Base-by-base conservation (phyloP, 2,113 vertebrate genomes). In the Perccottus glenii region DNA sequence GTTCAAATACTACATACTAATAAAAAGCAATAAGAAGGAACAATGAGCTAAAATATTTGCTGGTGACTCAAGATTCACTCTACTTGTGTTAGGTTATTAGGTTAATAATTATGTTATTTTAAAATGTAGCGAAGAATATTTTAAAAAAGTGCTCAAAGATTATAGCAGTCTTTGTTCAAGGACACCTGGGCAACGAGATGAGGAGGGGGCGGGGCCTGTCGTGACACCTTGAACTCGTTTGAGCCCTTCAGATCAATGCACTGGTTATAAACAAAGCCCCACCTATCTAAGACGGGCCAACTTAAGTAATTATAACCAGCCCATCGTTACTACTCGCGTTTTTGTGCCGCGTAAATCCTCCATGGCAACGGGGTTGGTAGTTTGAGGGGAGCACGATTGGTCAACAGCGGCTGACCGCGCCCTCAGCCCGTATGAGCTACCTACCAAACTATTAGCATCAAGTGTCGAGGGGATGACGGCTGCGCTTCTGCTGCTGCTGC, bases 331-430 rank as follows among this genome's bases (percentile, higher is more conserved):
- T 36, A 14, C 12, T 55, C 7, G 52, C 35, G 14, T 14, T n/a
- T 16, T 49, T 9, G 42, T 58, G 60, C 70, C 15, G 27, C 38
- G 63, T 75, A 64, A 68, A n/a, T 82, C 67, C 74, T 69, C 77
- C 78, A 53, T 87, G 78, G 77, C 77, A 84, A 84, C 82, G 78
- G 71, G 5, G 64, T 57, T 64, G 78, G 64, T 58, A 70, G 71
- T 87, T 58, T 66, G 67, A 77, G 62, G 58, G 70, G 69, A 71
- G 68, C 80, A 49, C 50, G 84, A 91, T 90, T 91, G 90, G 88
- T 91, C 88, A 82, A 73, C 81, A 57, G 70, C 87, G 16, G 73
- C 82, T 90, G 88, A 90, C 90, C 90, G 90, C 90, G 85, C 88
- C 90, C 90, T 90, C 90, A 79, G 82, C 88, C 85, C 90, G 64